Conservation (phyloP, 2,888 invertebrate genomes). For the Ptychoptera albimana region DNA sequence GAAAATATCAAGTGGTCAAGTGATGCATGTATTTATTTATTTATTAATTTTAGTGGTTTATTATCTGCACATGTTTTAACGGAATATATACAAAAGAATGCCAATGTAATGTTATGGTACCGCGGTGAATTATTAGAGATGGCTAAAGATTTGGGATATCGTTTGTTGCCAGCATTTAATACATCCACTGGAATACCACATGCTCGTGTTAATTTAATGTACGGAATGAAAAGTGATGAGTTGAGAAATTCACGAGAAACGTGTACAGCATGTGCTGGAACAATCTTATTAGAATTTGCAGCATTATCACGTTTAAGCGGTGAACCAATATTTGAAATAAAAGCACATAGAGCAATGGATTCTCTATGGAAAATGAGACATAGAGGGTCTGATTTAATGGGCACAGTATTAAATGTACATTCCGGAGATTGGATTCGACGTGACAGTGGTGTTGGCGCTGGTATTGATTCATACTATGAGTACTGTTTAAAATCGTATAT, state of each 20-base stretch:
- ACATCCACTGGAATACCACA: slow-evolving; percentile 95
- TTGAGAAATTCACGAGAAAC: slow-evolving; percentile 70
- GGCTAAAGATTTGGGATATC: slow-evolving; percentile 84
- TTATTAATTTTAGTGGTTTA: slow-evolving; percentile 48
- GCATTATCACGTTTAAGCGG: slow-evolving; percentile 86
- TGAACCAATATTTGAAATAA: slow-evolving; percentile 81
- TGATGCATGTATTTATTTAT: slow-evolving; percentile 1
- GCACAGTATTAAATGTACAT: slow-evolving; percentile 93
- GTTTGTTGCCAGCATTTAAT: slow-evolving; percentile 94
- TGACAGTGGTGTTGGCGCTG: slow-evolving; percentile 97
- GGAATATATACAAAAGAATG: slow-evolving; percentile 58
- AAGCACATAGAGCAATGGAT: slow-evolving; percentile 93
- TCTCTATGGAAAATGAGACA: slow-evolving; percentile 90
- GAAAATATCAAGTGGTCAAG: slow-evolving; percentile 1
- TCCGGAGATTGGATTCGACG: slow-evolving; percentile 95
- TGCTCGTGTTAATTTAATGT: slow-evolving; percentile 69
- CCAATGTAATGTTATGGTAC: slow-evolving; percentile 67
- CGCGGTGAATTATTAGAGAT: slow-evolving; percentile 71
- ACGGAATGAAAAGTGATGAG: slow-evolving; percentile 64
- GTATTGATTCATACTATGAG: slow-evolving; percentile 98
- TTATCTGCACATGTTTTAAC: slow-evolving; percentile 86
- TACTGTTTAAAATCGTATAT: slow-evolving; percentile 97
- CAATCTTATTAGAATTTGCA: slow-evolving; percentile 95
- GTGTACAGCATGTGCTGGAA: slow-evolving; percentile 96
- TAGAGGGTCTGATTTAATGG: slow-evolving; percentile 80